phyloP scores from a whole-genome alignment of 2,888 invertebrate species.

The Heterodera filipjevi region DNA sequence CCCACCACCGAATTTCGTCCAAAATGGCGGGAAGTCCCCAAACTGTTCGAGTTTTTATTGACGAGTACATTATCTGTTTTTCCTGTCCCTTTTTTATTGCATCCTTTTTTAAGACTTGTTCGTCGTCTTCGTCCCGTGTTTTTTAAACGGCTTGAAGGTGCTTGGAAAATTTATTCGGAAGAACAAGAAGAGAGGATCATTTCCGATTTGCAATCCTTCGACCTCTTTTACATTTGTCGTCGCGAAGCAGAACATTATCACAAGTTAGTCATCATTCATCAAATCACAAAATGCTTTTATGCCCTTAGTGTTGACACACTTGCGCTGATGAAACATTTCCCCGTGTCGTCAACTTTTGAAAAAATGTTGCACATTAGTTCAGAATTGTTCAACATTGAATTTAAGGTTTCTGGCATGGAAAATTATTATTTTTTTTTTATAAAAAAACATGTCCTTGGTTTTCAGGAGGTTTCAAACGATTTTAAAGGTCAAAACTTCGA shows the following conservation, averaged over 20 bases:
- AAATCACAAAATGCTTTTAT: not conserved
- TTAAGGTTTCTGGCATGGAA: slow-evolving; percentile 44
- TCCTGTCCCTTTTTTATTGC: not conserved
- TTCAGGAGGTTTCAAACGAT: slow-evolving; percentile 52
- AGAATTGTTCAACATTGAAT: slow-evolving; percentile 56
- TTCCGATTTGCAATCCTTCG: slow-evolving; percentile 48
- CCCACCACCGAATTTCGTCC: slow-evolving; percentile 61
- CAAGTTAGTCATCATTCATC: slow-evolving; percentile 43
- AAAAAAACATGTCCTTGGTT: not conserved
- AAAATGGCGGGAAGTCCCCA: slow-evolving; percentile 63
- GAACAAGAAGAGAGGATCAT: slow-evolving; percentile 48
- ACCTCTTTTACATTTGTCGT: slow-evolving; percentile 61
- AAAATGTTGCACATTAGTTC: slow-evolving; percentile 50
- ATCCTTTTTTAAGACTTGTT: slow-evolving; percentile 45
- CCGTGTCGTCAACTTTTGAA: slow-evolving; percentile 64
- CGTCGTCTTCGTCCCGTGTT: slow-evolving; percentile 61
- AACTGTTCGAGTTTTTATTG: slow-evolving; percentile 60
- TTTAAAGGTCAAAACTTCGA: slow-evolving; percentile 45
- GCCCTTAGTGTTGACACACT: slow-evolving; percentile 54
- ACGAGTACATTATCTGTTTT: slow-evolving; percentile 47
- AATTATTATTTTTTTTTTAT: slow-evolving; percentile 20
- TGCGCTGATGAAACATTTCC: slow-evolving; percentile 63
- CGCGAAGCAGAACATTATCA: slow-evolving; percentile 61
- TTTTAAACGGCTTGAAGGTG: slow-evolving; percentile 55
- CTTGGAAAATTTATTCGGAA: slow-evolving; percentile 57